Base-by-base conservation (phyloP, 2,113 vertebrate species). In the Psilopogon haemacephalus region DNA sequence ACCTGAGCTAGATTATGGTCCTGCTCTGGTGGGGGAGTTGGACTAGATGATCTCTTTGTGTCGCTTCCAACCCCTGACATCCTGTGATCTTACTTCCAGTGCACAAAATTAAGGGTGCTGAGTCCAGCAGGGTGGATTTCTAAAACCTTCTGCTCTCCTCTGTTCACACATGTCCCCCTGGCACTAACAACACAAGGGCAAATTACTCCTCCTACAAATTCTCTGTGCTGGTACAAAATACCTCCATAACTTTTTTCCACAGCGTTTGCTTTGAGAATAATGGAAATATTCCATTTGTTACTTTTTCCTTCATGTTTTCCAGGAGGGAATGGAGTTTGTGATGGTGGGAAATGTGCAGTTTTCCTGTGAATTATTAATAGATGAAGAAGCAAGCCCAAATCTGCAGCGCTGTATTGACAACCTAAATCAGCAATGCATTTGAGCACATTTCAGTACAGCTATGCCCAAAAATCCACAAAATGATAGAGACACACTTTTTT, bases 181-280 rank as follows among this genome's bases (percentile, higher is more conserved):
- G 35, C 40, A 44, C 9, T 52, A 1, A 0, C 4, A 0, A 0
- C 59, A 37, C 6, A 48, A 50, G 8, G 4, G 48, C 5, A 10
- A 0, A 1, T 37, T 32, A 12, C 12, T 55, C 23, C 50, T 73
- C 38, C n/a, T 55, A 28, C 60, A 26, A 12, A 13, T 38, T 67
- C 48, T 16, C 87, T 2, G 2, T n/a, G 20, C 42, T 38, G n/a
- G 27, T 27, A 59, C 33, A 73, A 50, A 64, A 50, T 1, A 20
- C 27, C 35, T 38, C 30, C 12, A 33, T 16, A 19, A 12, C 15
- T 35, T 32, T 33, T 21, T 12, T 23, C n/a, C 54, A 17, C 8
- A 8, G 5, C 12, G 18, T 30, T 74, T n/a, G 30, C 54, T 63
- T 58, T 30, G 18, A 65, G 27, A 21, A 27, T 21, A 12, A 46